Evolutionary conservation across 2,113 vertebrate genomes (phyloP).

Genomic region (Melozone crissalis): DNA sequence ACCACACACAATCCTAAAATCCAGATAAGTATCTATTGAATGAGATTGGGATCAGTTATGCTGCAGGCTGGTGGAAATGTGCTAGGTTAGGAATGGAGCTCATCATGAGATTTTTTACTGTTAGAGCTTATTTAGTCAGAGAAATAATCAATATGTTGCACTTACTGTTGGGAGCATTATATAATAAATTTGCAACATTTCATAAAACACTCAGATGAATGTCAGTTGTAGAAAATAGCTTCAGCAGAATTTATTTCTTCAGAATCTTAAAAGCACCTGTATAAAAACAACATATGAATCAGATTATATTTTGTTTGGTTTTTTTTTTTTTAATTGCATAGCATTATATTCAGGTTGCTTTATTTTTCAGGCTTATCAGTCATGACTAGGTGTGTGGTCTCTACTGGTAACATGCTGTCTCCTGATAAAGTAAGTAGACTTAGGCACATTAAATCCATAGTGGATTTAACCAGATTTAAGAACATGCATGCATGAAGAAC

Average conservation of each 20-base stretch:
- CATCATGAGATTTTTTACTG: neutral
- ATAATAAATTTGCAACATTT: constrained; percentile 20
- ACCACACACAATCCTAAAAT: neutral
- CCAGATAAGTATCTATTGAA: neutral
- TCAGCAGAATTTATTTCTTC: neutral
- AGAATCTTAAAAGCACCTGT: constrained; percentile 19
- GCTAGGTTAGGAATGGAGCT: neutral
- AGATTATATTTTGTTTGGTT: neutral
- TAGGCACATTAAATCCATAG: neutral
- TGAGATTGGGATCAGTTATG: neutral
- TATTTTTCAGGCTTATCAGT: neutral
- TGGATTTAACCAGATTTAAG: neutral
- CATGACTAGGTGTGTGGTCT: neutral
- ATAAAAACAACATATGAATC: neutral
- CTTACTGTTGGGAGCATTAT: constrained; percentile 3
- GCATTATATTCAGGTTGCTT: neutral
- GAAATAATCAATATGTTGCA: constrained; percentile 1
- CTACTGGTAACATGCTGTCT: neutral
- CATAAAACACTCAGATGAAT: neutral
- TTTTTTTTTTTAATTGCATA: neutral
- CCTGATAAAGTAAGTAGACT: neutral
- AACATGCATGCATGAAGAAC: neutral
- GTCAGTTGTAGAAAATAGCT: neutral
- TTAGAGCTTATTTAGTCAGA: neutral
- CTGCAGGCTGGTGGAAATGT: neutral